Evolutionary conservation across 2,888 invertebrate genomes (phyloP).

Genomic region (Drosophila ezoana): DNA sequence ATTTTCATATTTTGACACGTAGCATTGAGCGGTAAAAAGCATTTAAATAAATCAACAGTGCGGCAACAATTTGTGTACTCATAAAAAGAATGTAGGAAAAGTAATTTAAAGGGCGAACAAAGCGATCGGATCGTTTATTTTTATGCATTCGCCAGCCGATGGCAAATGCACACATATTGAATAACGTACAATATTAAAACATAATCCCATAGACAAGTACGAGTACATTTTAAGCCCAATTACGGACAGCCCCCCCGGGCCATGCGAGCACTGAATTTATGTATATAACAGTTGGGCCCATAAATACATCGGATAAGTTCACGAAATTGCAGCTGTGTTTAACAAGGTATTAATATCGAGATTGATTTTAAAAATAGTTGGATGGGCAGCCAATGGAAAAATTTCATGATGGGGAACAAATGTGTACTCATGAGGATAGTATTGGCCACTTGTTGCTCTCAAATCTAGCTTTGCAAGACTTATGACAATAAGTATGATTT

Average conservation of each 20-base stretch:
- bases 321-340: conserved; percentile 1
- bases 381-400: no score
- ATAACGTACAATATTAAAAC: conserved; percentile 59
- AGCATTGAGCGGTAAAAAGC: conserved; percentile 36
- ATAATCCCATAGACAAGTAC: conserved; percentile 58
- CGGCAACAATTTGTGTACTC: conserved; percentile 13
- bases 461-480: no score
- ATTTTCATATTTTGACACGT: conserved; percentile 75
- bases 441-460: neutral
- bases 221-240: conserved; percentile 65
- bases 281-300: conserved; percentile 16
- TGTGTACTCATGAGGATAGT: neutral
- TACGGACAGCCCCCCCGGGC: conserved; percentile 33
- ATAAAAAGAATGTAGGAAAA: conserved; percentile 22
- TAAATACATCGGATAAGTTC: conserved; percentile 19
- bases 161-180: conserved; percentile 32
- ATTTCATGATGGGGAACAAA: neutral
- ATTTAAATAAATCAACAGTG: conserved; percentile 53
- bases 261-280: conserved; percentile 21
- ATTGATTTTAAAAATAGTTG: conserved; percentile 8
- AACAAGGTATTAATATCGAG: neutral
- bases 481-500: no score
- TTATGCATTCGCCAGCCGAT: conserved; percentile 24
- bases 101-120: conserved; percentile 29
- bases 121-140: conserved; percentile 34